Evolutionary conservation across 2,797 vertebrate genomes (phyloP).

Genomic region (Microcaecilia unicolor): DNA sequence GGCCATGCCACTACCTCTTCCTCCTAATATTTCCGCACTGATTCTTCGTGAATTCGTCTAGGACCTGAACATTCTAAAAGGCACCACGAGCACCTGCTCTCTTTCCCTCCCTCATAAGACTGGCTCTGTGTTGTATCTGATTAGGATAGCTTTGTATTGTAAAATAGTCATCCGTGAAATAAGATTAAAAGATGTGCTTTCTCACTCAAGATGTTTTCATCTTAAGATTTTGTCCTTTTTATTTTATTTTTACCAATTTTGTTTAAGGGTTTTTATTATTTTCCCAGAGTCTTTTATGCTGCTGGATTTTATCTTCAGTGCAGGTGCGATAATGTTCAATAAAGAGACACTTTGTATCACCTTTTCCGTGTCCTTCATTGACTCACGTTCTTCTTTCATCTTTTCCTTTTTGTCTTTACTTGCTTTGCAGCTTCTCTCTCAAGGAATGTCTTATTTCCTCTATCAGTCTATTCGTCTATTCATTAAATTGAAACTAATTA

Average conservation of each 20-base stretch:
- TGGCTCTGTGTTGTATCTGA: slow-evolving; percentile 1
- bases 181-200: slow-evolving; percentile 14
- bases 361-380: slow-evolving; percentile 5
- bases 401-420: no score
- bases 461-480: no score
- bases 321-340: slow-evolving; percentile 40
- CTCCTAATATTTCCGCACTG: no score
- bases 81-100: no score
- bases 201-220: slow-evolving; percentile 5
- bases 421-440: neutral
- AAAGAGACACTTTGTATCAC: slow-evolving; percentile 38
- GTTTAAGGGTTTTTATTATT: no score
- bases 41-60: no score
- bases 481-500: no score
- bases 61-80: no score
- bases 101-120: no score
- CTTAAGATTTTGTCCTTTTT: slow-evolving; percentile 7
- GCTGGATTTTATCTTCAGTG: slow-evolving; percentile 30
- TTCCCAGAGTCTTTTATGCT: slow-evolving; percentile 25
- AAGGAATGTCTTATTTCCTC: no score
- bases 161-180: slow-evolving; percentile 14
- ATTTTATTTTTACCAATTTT: no score
- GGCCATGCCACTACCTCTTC: no score
- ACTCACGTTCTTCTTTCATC: neutral
- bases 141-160: slow-evolving; percentile 16